Base-by-base conservation (phyloP, 2,888 invertebrate genomes). In the Apomyelois bistriatella region DNA sequence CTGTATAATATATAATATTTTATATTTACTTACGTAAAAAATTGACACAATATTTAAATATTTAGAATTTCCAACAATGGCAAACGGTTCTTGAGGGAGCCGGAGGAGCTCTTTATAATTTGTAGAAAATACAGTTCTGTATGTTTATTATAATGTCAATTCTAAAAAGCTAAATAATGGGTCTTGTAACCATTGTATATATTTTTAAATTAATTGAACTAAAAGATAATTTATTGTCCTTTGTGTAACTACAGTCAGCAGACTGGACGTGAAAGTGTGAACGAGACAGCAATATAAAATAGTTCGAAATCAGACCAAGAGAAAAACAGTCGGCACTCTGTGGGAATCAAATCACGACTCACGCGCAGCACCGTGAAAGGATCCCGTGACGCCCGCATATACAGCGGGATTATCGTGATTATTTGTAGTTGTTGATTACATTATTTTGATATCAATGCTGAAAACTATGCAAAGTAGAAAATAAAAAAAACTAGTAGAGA, bases 281-380 rank as follows among this genome's bases (percentile, higher is more conserved):
- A 49, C 61, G 56, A 46, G 62, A 64, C 38, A 51, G 28, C 12
- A 10, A 35, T 53, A 51, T 47, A 32, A 10, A 6, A 13, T 30
- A 16, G 10, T 57, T 53, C 9, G 48, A 42, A 54, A 57, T 47
- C 43, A 47, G 55, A 61, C 60, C 62, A 53, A 60, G 64, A 75
- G 61, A 65, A 60, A 56, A 46, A 68, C 55, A 69, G 64, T 64
- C 68, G 69, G 70, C 68, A 72, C 78, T 78, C 81, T 83, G 84
- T 87, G 86, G 84, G 87, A 90, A 90, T 88, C 81, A 85, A 89
- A 90, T 89, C 89, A 86, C 87, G 83, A 83, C 82, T 82, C 84
- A 80, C 79, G 82, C 78, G 74, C 82, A 81, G 70, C 73, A 70
- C 80, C 76, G 75, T 83, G 78, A 79, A 84, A 82, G 77, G 82